These are phyloP conservation scores for Omphaloscelis lunosa DNA, from an alignment of 2,888 invertebrate genomes.

Conservation along the genomic window DNA sequence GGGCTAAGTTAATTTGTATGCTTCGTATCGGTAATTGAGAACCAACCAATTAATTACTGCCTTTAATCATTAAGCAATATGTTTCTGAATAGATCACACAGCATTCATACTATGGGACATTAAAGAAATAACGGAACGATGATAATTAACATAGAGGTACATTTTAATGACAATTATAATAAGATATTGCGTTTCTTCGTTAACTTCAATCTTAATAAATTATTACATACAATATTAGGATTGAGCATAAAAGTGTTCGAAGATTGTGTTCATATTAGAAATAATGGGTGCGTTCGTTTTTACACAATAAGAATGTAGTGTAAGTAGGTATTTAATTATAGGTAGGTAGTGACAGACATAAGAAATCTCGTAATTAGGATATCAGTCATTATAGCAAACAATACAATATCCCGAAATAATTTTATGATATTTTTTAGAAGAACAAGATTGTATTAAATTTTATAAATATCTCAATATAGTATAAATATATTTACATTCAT, in stretches of 20 bases:
- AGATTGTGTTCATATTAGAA: constrained; percentile 74
- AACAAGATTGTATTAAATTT: constrained; percentile 90
- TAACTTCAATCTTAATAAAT: constrained; percentile 68
- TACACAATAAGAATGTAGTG: constrained; percentile 77
- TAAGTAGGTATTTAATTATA: constrained; percentile 73
- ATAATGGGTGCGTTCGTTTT: constrained; percentile 79
- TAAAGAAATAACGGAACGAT: constrained; percentile 52
- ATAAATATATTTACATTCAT: constrained; percentile 90
- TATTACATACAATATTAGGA: constrained; percentile 67
- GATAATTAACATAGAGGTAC: constrained; percentile 49
- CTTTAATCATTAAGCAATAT: constrained; percentile 16
- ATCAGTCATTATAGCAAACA: constrained; percentile 82
- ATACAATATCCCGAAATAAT: constrained; percentile 83
- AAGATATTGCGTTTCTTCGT: constrained; percentile 53
- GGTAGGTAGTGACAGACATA: constrained; percentile 77
- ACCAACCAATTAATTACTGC: constrained; percentile 22
- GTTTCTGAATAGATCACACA: constrained; percentile 62
- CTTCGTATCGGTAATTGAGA: constrained; percentile 51
- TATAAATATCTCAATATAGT: constrained; percentile 90
- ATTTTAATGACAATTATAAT: constrained; percentile 49
- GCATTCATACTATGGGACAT: constrained; percentile 42
- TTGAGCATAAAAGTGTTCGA: constrained; percentile 77
- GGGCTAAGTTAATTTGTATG: constrained; percentile 50
- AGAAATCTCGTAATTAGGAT: constrained; percentile 76
- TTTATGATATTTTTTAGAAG: constrained; percentile 87